Percentiles rank a stretch among this genome's conserved stretches.
phyloP scores from a whole-genome alignment of 2,113 vertebrate species.

The Vicugna pacos region DNA sequence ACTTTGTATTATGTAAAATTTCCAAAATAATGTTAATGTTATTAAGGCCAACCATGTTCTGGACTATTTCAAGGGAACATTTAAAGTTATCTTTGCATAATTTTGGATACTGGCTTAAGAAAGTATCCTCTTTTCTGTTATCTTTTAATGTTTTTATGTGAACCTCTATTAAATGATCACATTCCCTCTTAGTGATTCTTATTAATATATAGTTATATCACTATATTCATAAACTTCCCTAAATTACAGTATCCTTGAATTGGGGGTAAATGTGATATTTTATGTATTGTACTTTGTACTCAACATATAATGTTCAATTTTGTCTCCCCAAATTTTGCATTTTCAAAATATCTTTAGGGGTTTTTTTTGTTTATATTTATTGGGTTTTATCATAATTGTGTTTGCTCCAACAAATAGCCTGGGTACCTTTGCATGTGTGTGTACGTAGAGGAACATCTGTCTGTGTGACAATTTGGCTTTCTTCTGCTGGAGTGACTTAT shows the following conservation, averaged over 20 bases:
- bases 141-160: background rate
- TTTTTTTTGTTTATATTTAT: background rate
- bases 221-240: background rate
- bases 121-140: background rate
- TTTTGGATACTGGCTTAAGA: background rate
- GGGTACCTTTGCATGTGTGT: background rate
- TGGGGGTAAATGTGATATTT: background rate
- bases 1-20: background rate
- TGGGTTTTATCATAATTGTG: background rate
- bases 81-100: background rate
- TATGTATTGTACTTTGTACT: background rate
- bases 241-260: background rate
- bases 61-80: background rate
- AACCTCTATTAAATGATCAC: background rate
- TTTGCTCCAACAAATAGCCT: background rate
- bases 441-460: rapidly evolving
- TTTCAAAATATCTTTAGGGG: slow-evolving; percentile 2
- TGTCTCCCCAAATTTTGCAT: background rate
- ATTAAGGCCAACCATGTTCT: background rate
- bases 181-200: background rate
- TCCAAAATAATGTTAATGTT: background rate
- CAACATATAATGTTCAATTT: background rate
- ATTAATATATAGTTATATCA: background rate
- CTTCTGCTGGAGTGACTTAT: background rate
- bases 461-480: background rate